A percentile compares a stretch with the other conserved stretches of the same genome.
Conservation (phyloP, 2,888 invertebrate species). For the Ypsolopha scabrella region DNA sequence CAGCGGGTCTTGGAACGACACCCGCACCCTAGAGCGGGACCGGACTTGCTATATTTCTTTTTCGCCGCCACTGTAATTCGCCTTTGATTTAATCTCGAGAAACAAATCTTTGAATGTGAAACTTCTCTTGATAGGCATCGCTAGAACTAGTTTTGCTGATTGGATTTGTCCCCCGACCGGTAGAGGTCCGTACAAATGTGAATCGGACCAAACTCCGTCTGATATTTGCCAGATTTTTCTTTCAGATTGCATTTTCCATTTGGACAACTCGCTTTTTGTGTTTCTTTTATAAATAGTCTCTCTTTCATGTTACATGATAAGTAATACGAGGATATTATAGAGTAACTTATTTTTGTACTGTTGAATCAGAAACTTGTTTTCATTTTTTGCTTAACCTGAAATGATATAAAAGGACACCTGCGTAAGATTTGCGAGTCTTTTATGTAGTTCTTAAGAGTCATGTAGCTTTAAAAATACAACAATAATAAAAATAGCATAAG, state of each 20-base stretch:
- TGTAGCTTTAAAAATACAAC: too few species aligned
- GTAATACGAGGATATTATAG: too few species aligned
- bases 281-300: neutral
- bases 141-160: slow-evolving; percentile 64
- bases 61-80: slow-evolving; percentile 69
- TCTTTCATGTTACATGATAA: too few species aligned
- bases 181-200: slow-evolving; percentile 43
- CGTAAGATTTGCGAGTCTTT: too few species aligned
- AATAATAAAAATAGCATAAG: too few species aligned
- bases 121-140: slow-evolving; percentile 67
- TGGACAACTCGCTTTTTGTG: slow-evolving; percentile 12
- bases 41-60: slow-evolving; percentile 68
- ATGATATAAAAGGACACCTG: too few species aligned
- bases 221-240: slow-evolving; percentile 60
- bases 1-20: too few species aligned
- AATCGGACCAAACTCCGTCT: slow-evolving; percentile 51
- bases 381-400: too few species aligned
- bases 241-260: slow-evolving; percentile 61
- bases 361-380: too few species aligned
- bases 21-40: slow-evolving; percentile 49
- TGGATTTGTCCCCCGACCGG: slow-evolving; percentile 49
- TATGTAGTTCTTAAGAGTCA: too few species aligned
- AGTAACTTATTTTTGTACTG: too few species aligned
- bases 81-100: slow-evolving; percentile 70
- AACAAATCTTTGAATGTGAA: slow-evolving; percentile 71